Conservation (phyloP, 2,113 vertebrate genomes). For the Sitta europaea region DNA sequence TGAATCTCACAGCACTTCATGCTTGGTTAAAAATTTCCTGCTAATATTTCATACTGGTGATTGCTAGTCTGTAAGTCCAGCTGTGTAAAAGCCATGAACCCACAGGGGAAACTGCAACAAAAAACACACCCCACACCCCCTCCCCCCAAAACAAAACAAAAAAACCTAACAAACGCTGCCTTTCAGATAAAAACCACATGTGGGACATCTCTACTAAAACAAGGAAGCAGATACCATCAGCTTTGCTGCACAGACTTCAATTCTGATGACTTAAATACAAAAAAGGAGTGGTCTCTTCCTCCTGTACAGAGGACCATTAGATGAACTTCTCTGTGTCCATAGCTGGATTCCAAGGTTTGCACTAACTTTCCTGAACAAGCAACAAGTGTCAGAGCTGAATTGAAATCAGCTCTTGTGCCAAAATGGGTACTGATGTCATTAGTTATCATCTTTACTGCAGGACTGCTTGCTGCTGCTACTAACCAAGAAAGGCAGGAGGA, state of each 20-base stretch:
- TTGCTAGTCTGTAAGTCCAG: neutral
- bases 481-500: neutral
- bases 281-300: neutral
- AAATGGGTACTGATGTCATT: neutral
- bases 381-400: neutral
- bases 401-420: neutral
- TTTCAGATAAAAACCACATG: neutral
- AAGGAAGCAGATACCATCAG: neutral
- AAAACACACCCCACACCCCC: no score
- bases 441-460: neutral
- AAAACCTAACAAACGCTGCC: neutral
- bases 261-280: neutral
- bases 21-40: neutral
- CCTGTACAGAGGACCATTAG: neutral
- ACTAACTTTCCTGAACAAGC: neutral
- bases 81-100: neutral
- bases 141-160: neutral
- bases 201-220: neutral
- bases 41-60: neutral
- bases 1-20: neutral
- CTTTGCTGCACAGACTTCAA: neutral
- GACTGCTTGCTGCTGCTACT: neutral
- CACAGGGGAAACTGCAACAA: neutral
- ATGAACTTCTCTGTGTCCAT: neutral
- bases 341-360: neutral